Evolutionary conservation across 1,140 invertebrate species (phyloP).

Genomic region (Aricia agestis): DNA sequence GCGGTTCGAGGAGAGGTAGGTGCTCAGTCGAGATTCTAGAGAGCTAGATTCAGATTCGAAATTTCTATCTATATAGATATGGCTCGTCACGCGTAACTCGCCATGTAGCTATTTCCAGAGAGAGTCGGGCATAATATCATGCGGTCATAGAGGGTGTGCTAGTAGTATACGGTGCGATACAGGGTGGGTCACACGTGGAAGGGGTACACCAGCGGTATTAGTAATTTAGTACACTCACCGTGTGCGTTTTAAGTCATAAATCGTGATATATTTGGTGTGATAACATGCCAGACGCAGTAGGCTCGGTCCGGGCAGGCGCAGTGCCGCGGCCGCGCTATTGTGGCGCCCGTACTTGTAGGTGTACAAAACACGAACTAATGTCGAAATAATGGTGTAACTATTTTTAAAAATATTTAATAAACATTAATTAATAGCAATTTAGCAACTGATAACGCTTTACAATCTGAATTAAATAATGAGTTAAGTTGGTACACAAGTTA

Average conservation of each 20-base stretch:
- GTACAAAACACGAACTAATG: not conserved
- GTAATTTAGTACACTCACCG: constrained; percentile 24
- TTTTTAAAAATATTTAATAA: too few species aligned
- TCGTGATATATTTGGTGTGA: constrained; percentile 17
- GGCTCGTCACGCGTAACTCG: not conserved
- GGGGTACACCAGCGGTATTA: constrained; percentile 18
- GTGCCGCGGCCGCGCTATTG: not conserved
- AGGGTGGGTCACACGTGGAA: not conserved
- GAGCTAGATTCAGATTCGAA: too few species aligned
- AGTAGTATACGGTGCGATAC: not conserved
- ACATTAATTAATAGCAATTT: too few species aligned
- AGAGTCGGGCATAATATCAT: not conserved
- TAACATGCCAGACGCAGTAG: constrained; percentile 13
- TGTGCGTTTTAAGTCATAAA: constrained; percentile 20
- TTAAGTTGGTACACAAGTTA: too few species aligned
- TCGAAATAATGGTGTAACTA: not conserved
- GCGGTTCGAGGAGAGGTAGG: constrained; percentile 87
- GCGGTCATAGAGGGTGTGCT: not conserved
- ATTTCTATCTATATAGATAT: not conserved
- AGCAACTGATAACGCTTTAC: too few species aligned
- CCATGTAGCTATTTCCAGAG: not conserved
- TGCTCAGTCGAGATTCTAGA: not conserved
- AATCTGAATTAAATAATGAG: too few species aligned
- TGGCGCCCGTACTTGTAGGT: not conserved
- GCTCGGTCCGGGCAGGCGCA: constrained; percentile 23